Percentiles rank a stretch among this genome's conserved stretches.
Conservation (phyloP, 2,113 vertebrate genomes). For the Elachura formosa region DNA sequence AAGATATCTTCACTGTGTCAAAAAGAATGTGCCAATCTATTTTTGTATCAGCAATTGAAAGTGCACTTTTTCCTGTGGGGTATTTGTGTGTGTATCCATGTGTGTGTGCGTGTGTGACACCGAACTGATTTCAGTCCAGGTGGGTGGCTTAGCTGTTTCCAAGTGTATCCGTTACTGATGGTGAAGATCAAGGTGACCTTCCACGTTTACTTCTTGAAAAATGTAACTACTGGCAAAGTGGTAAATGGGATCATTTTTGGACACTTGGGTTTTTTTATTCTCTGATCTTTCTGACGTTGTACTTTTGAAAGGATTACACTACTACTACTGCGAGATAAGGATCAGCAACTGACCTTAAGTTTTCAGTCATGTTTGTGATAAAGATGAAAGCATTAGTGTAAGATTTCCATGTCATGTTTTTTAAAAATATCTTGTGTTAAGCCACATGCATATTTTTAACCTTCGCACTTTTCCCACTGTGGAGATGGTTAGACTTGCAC, state of each 20-base stretch:
- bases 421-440: conserved; percentile 49
- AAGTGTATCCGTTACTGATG: conserved; percentile 6
- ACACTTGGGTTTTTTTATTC: not conserved
- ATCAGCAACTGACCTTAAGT: conserved; percentile 33
- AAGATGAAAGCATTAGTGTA: not conserved
- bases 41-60: conserved; percentile 71
- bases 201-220: not conserved
- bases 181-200: conserved; percentile 30
- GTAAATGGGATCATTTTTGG: conserved; percentile 40
- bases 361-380: not conserved
- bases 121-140: not conserved
- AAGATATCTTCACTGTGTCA: conserved; percentile 54
- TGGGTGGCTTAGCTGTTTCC: conserved; percentile 27
- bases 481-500: conserved; percentile 67
- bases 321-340: not conserved
- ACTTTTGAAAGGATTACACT: conserved; percentile 21
- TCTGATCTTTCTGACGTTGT: conserved; percentile 41
- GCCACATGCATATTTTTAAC: not conserved
- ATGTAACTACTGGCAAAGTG: conserved; percentile 25
- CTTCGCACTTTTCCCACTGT: conserved; percentile 51
- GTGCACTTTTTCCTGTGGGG: conserved; percentile 63
- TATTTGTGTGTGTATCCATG: not conserved
- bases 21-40: conserved; percentile 73
- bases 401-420: conserved; percentile 9
- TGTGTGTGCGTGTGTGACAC: not conserved